A percentile compares a stretch with the other conserved stretches of the same genome.
phyloP scores from a whole-genome alignment of 2,113 vertebrate species.

The Aegithalos caudatus region DNA sequence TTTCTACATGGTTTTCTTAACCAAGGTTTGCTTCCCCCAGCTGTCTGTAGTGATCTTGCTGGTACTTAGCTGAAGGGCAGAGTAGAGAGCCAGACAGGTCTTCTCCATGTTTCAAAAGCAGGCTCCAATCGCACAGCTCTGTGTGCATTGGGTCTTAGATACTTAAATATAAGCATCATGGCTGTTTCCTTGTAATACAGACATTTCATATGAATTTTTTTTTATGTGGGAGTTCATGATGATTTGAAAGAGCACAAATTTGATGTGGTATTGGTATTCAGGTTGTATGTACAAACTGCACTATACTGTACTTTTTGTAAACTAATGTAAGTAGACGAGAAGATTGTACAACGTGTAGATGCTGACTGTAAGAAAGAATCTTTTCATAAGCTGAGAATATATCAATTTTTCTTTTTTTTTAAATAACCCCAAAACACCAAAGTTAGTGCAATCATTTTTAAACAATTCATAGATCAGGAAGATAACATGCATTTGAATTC shows the following conservation, averaged over 20 bases:
- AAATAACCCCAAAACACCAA: slow-evolving; percentile 60
- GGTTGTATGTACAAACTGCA: slow-evolving; percentile 61
- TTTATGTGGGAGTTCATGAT: not conserved
- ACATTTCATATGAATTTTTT: not conserved
- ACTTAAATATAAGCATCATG: not conserved
- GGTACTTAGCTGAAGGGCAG: not conserved
- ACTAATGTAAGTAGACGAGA: slow-evolving; percentile 63
- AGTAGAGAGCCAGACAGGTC: not conserved
- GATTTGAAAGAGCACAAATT: slow-evolving; percentile 60
- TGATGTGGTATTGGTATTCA: slow-evolving; percentile 38
- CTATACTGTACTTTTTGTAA: slow-evolving; percentile 64
- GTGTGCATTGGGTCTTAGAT: not conserved
- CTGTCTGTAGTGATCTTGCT: not conserved
- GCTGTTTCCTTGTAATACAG: not conserved
- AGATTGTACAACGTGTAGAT: slow-evolving; percentile 59
- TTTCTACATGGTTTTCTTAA: not conserved
- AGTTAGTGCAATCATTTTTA: slow-evolving; percentile 49
- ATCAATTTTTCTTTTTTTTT: slow-evolving; percentile 25
- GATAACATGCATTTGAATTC: not conserved
- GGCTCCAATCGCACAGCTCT: not conserved
- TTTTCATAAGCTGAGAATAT: slow-evolving; percentile 58
- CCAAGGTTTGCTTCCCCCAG: not conserved
- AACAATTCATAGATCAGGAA: not conserved
- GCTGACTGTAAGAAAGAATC: slow-evolving; percentile 35
- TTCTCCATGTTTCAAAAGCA: not conserved